These are phyloP conservation scores for Aphaenogaster ashmeadi DNA, from an alignment of 1,140 invertebrate genomes.

Conservation along the genomic window DNA sequence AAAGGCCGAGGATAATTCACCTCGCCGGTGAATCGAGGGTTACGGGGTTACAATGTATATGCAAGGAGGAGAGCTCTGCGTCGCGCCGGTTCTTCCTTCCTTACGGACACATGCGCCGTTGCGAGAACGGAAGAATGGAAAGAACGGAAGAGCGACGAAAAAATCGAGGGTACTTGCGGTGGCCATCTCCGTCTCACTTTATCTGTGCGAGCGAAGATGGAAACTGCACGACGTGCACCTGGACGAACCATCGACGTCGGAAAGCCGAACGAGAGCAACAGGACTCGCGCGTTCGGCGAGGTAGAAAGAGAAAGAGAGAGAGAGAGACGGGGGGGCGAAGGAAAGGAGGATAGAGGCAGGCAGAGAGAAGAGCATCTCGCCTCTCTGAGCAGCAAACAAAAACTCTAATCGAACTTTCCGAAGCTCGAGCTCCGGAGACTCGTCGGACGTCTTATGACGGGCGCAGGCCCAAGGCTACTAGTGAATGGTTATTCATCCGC, in stretches of 20 bases:
- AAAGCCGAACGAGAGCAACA: conserved; percentile 47
- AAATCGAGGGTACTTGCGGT: conserved; percentile 64
- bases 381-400: conserved; percentile 74
- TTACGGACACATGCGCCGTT: conserved; percentile 49
- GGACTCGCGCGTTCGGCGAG: background rate
- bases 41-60: conserved; percentile 64
- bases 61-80: conserved; percentile 50
- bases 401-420: conserved; percentile 82
- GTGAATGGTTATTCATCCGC: conserved; percentile 69
- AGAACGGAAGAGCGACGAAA: conserved; percentile 22
- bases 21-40: conserved; percentile 48
- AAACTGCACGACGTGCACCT: conserved; percentile 69
- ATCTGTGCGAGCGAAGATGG: conserved; percentile 25
- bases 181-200: conserved; percentile 43
- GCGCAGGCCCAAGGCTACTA: conserved; percentile 66
- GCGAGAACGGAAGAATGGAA: conserved; percentile 57
- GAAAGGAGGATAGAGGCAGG: conserved; percentile 6
- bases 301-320: background rate
- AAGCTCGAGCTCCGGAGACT: conserved; percentile 68
- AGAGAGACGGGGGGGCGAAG: background rate
- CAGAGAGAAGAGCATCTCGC: conserved; percentile 51
- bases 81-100: conserved; percentile 16
- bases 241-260: conserved; percentile 69
- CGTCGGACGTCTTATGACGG: conserved; percentile 69
- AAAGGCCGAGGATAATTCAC: conserved; percentile 55